These are phyloP conservation scores for Campylorhamphus procurvoides DNA, from an alignment of 2,113 vertebrate genomes.

Conservation along the genomic window DNA sequence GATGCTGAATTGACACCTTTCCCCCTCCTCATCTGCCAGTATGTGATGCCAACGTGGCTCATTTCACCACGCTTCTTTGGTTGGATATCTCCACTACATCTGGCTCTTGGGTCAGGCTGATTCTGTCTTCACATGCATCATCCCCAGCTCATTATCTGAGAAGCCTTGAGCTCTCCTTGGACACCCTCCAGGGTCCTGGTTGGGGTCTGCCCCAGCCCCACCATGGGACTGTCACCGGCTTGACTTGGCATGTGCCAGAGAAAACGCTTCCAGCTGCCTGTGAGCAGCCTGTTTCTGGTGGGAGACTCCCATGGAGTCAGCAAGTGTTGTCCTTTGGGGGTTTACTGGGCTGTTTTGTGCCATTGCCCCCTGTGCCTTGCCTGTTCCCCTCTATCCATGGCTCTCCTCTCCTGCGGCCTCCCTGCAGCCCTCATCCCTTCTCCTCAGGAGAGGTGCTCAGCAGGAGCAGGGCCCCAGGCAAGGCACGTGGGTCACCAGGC, in stretches of 20 bases:
- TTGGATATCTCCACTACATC: not conserved
- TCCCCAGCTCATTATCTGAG: accelerated
- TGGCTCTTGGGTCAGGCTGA: not conserved
- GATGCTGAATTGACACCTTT: not conserved
- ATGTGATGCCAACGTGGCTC: accelerated
- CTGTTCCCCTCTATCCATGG: not conserved
- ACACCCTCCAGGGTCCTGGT: not conserved
- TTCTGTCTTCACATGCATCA: not conserved
- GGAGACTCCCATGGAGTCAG: conserved; percentile 4
- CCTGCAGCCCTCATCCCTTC: not conserved
- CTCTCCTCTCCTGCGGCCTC: not conserved
- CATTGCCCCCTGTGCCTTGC: not conserved
- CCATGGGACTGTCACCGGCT: accelerated
- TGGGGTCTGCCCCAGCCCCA: not conserved
- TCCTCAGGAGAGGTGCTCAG: not conserved
- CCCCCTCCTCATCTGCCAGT: not conserved
- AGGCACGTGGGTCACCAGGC: not conserved
- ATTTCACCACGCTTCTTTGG: accelerated
- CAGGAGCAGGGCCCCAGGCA: not conserved
- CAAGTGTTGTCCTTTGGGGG: conserved; percentile 67
- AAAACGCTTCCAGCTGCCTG: conserved; percentile 53
- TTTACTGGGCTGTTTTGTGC: conserved; percentile 41
- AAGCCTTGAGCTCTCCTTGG: not conserved
- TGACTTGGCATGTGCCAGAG: not conserved
- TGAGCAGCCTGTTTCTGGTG: conserved; percentile 50